These are phyloP conservation scores for Arizona elegans DNA, from an alignment of 2,113 vertebrate species.

Conservation along the genomic window DNA sequence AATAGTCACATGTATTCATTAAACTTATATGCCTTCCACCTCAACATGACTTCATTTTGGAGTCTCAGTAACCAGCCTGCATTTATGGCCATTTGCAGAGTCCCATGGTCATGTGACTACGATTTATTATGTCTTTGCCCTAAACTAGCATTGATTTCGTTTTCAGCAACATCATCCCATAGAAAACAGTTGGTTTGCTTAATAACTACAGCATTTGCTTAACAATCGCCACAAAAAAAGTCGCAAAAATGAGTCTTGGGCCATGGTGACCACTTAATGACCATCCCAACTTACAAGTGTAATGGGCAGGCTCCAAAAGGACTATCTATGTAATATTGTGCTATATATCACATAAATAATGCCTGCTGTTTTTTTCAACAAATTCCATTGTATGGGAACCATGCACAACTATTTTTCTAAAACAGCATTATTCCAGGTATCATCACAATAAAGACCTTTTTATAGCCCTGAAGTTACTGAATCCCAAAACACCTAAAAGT, in stretches of 20 bases:
- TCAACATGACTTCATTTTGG: not conserved
- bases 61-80: not conserved
- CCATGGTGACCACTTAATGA: not conserved
- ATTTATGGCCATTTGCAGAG: not conserved
- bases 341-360: not conserved
- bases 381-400: not conserved
- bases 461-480: not conserved
- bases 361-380: not conserved
- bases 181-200: not conserved
- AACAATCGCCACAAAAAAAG: not conserved
- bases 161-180: not conserved
- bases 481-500: not conserved
- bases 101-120: not conserved
- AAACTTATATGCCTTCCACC: not conserved
- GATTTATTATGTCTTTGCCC: not conserved
- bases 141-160: not conserved
- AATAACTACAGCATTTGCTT: not conserved
- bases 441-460: not conserved
- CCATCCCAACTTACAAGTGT: not conserved
- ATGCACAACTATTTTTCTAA: not conserved
- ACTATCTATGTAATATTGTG: not conserved
- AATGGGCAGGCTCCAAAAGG: not conserved
- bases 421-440: not conserved
- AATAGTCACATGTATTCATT: not conserved
- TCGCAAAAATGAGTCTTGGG: not conserved